A percentile compares a stretch with the other conserved stretches of the same genome.
These are phyloP conservation scores for Scaptomyza tumidula DNA, from an alignment of 2,888 invertebrate species.

Conservation along the genomic window DNA sequence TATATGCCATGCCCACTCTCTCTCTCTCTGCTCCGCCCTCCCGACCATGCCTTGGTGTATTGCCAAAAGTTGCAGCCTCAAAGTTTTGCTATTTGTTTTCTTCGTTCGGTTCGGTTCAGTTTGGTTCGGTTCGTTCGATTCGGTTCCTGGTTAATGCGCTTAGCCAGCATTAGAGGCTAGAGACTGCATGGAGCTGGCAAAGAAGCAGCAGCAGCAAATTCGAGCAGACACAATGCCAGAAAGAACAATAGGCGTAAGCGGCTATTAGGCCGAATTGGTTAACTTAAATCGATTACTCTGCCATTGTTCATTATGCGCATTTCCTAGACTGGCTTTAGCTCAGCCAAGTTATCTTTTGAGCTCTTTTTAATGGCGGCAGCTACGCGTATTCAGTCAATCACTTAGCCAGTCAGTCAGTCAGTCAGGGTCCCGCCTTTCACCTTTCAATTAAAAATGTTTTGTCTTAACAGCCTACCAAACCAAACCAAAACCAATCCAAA, in stretches of 20 bases:
- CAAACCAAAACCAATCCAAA: constrained; percentile 5
- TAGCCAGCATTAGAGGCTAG: constrained; percentile 32
- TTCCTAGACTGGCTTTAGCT: constrained; percentile 17
- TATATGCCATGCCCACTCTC: constrained; percentile 11
- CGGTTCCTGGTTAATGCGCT: constrained; percentile 46
- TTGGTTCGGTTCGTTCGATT: background rate
- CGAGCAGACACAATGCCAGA: constrained; percentile 20
- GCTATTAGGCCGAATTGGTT: constrained; percentile 47
- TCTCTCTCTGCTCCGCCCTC: background rate
- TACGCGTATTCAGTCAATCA: background rate
- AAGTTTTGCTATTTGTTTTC: constrained; percentile 39
- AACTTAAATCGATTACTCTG: constrained; percentile 48
- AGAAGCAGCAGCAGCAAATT: constrained; percentile 7
- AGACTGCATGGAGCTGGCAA: constrained; percentile 15
- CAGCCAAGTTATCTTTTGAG: constrained; percentile 22
- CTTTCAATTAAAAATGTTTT: constrained; percentile 45
- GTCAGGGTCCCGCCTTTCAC: too few species aligned
- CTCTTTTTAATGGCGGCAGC: constrained; percentile 42
- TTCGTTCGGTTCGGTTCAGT: background rate
- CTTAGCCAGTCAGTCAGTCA: background rate
- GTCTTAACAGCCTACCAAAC: constrained; percentile 11
- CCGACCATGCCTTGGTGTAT: background rate
- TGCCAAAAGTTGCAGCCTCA: constrained; percentile 27
- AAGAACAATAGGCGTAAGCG: constrained; percentile 6
- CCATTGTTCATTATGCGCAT: constrained; percentile 46